Evolutionary conservation across 2,113 vertebrate genomes (phyloP), one percentile per base, ranked within the genome.

Genomic region (Calidris pugnax): DNA sequence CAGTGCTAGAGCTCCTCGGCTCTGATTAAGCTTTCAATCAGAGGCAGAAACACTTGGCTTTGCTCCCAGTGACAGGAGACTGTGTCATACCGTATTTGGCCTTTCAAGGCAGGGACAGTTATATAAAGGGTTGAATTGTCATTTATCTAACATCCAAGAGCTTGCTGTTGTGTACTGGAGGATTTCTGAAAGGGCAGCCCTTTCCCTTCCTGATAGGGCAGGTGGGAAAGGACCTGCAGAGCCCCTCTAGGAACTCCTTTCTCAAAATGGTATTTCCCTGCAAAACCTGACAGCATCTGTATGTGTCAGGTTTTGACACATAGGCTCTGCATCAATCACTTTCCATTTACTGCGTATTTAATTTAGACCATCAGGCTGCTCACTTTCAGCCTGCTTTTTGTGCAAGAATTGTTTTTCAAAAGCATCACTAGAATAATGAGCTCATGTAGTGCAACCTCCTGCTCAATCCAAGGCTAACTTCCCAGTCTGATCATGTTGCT

Each of bases 91-190:
- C 0, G 2, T 59, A 60, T 81, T 78, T 82, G 57, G 80, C 86
- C 82, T 92, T 85, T 60, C 76, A 55, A 75, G 43, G 35, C 73
- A 93, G 48, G 77, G 41, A 43, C 69, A 72, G 88, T 97, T 82
- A 94, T 14, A 59, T 87, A 94, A 96, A 79, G 28, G 82, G 55
- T 41, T 95, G 87, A 96, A 85, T 4, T 88, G 55, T 33, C 32
- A 10, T 79, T 93, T 81, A 81, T 56, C 79, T 75, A 51, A 81
- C 56, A 78, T 39, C 78, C 33, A 51, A 64, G 75, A 92, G 33
- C 48, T 84, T 63, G 12, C 64, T 90, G 47, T 2, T 71, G 21
- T 32, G 32, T 35, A 22, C 62, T 59, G 32, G 20, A 62, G 41
- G 74, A 85, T 62, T 68, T 78, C 48, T 45, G 28, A 17, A 84